These are phyloP conservation scores for Paramisgurnus dabryanus DNA, from an alignment of 2,113 vertebrate species.

Conservation along the genomic window DNA sequence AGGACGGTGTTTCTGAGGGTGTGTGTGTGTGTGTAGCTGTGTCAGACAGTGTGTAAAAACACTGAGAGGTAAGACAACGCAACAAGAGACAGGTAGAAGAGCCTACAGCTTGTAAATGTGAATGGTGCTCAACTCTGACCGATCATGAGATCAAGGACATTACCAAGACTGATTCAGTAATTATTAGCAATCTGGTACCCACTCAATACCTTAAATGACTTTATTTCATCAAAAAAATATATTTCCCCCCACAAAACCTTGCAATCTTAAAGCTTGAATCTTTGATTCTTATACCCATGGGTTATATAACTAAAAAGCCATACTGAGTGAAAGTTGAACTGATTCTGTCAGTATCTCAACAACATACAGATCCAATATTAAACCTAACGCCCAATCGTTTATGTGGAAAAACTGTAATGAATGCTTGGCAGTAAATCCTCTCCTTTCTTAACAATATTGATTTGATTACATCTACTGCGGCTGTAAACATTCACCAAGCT, in stretches of 20 bases:
- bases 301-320: neutral
- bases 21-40: conserved; percentile 3
- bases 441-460: conserved; percentile 4
- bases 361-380: neutral
- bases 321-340: neutral
- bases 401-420: neutral
- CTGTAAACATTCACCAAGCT: neutral
- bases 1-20: neutral
- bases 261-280: no score
- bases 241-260: no score
- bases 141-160: neutral
- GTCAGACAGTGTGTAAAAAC: neutral
- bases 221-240: no score
- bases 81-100: neutral
- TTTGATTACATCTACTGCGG: conserved; percentile 1
- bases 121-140: neutral
- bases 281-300: neutral
- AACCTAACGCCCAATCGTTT: neutral
- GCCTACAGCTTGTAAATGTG: neutral
- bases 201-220: neutral
- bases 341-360: neutral
- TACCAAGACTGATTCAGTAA: neutral
- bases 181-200: neutral
- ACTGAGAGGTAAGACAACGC: neutral
- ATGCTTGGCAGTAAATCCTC: neutral